These are phyloP conservation scores for Egretta garzetta DNA, from an alignment of 2,113 vertebrate species.

Conservation along the genomic window DNA sequence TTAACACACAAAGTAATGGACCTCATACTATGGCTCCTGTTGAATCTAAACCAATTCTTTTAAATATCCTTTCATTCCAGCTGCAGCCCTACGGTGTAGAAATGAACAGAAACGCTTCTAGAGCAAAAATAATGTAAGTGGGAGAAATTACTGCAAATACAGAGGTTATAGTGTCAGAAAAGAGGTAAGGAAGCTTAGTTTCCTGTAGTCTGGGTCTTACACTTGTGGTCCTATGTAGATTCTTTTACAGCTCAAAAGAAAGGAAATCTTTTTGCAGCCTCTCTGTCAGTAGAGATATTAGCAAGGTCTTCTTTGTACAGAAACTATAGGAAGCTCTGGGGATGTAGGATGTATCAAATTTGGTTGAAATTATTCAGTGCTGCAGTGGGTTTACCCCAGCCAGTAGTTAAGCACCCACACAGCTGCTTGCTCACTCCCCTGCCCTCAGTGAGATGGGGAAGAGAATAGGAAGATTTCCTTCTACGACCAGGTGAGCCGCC, in stretches of 20 bases:
- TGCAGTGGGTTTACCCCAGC: neutral
- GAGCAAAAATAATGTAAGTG: neutral
- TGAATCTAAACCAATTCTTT: neutral
- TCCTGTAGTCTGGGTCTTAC: neutral
- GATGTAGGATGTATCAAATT: neutral
- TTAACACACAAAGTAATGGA: neutral
- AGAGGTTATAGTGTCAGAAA: neutral
- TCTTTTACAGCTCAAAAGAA: neutral
- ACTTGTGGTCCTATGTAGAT: neutral
- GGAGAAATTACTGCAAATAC: neutral
- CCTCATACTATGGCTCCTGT: neutral
- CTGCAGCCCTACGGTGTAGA: neutral
- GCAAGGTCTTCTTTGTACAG: neutral
- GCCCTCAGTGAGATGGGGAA: neutral
- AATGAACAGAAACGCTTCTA: neutral
- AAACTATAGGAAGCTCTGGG: neutral
- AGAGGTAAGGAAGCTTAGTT: neutral
- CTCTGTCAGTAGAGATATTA: neutral
- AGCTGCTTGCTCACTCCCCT: neutral
- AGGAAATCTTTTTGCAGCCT: neutral
- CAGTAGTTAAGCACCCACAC: neutral
- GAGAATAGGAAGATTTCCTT: neutral
- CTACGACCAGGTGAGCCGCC: too few relatives aligned
- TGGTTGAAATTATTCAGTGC: neutral
- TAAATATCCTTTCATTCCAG: neutral